Base-by-base conservation (phyloP, 92 coral and sea anemone species). In the Epizoanthus illoricatus region DNA sequence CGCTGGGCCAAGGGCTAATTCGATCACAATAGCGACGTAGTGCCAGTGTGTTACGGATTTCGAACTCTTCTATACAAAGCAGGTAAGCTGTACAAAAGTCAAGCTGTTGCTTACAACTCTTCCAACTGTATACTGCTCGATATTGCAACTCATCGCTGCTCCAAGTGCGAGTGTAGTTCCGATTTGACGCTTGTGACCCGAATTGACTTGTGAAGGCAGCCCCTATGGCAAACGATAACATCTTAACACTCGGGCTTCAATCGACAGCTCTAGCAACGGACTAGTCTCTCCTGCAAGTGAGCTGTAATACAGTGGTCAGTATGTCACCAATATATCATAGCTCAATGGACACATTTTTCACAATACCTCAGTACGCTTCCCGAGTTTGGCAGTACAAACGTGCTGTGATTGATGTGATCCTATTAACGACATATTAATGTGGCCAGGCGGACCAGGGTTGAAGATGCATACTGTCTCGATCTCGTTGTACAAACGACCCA, bases 351-450 rank as follows among this genome's bases (percentile, higher is more conserved):
- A 40, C 20, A 55, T 64, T 63, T 63, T 71, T 78, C 82, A 40
- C 55, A 66, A 64, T 47, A 59, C 71, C 16, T 75, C 66, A 45
- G 81, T 41, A 85, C 9, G 83, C 79, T 70, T 86, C 79, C 73
- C 64, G 74, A 81, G 66, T 79, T 85, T 81, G 89, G 87, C 87
- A 76, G 73, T 65, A 0, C 36, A 57, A 83, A 73, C 90, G 69
- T 76, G 85, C 54, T 76, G 85, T 89, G 90, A 89, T 89, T 89
- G 92, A 89, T 89, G 83, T 76, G 87, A 81, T 70, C 80, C 68
- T 81, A 82, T 89, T 86, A 89, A 86, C 87, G 79, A 79, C 82
- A 67, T 68, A 78, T 78, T 78, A 62, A 78, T 78, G 62, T 78
- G 71, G 67, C 61, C 59, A 62, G 57, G 67, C 67, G 54, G 60